A percentile compares a stretch with the other conserved stretches of the same genome.
These are phyloP conservation scores for Barnardius zonarius DNA, from an alignment of 2,113 vertebrate genomes.

Conservation along the genomic window DNA sequence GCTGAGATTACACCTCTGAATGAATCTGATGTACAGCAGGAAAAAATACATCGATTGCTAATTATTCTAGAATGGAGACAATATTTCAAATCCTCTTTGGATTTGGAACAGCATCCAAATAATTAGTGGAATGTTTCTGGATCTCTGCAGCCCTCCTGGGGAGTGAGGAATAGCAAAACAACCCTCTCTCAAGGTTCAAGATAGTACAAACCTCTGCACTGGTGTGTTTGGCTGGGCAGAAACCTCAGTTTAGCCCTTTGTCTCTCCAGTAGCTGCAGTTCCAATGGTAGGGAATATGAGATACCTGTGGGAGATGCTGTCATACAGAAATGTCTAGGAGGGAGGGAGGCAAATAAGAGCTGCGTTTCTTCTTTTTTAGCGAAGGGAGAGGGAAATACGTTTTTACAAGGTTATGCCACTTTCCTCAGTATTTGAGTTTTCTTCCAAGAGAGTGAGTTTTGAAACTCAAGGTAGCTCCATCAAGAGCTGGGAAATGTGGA, in stretches of 20 bases:
- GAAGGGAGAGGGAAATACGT: neutral
- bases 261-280: neutral
- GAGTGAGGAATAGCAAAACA: neutral
- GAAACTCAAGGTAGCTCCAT: neutral
- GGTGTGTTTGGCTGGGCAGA: neutral
- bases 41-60: neutral
- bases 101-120: neutral
- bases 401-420: neutral
- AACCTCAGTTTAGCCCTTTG: neutral
- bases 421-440: neutral
- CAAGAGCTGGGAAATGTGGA: neutral
- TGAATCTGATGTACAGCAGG: neutral
- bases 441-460: neutral
- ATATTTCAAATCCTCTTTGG: neutral
- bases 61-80: neutral
- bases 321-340: neutral
- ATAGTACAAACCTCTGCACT: neutral
- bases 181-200: neutral
- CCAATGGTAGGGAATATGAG: neutral
- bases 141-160: neutral
- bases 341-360: neutral
- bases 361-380: neutral
- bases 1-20: neutral
- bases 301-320: neutral
- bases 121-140: neutral